Conservation (phyloP, 2,888 invertebrate genomes). For the Parelbella ahira region DNA sequence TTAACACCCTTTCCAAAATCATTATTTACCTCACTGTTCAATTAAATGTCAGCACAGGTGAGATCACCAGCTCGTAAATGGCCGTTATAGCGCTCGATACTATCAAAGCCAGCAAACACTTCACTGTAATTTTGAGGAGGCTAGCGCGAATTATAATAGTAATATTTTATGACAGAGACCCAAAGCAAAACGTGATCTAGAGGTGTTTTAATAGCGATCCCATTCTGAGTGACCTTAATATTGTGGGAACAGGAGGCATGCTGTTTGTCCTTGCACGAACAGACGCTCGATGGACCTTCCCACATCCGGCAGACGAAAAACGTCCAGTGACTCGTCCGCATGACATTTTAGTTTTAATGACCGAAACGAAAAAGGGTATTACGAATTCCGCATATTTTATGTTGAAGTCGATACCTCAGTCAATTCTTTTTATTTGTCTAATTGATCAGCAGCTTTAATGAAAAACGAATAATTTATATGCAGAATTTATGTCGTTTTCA, state of each 20-base stretch:
- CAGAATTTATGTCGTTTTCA: too few species aligned
- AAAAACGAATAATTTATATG: too few species aligned
- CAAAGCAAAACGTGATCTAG: slow-evolving; percentile 32
- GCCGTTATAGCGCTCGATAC: slow-evolving; percentile 6
- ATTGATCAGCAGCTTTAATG: too few species aligned
- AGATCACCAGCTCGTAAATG: slow-evolving; percentile 23
- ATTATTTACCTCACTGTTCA: slow-evolving; percentile 21
- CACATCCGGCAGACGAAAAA: slow-evolving; percentile 51
- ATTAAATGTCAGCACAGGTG: slow-evolving; percentile 22
- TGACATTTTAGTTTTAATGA: slow-evolving; percentile 24
- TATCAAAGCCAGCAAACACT: slow-evolving; percentile 7
- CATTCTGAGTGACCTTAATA: slow-evolving; percentile 44
- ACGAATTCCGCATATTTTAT: too few species aligned
- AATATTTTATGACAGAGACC: slow-evolving; percentile 21
- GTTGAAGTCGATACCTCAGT: too few species aligned
- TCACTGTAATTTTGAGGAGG: slow-evolving; percentile 1
- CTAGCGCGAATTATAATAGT: slow-evolving; percentile 5
- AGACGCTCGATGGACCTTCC: slow-evolving; percentile 38
- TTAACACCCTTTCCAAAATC: slow-evolving; percentile 24
- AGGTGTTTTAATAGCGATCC: slow-evolving; percentile 33
- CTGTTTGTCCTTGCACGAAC: slow-evolving; percentile 52
- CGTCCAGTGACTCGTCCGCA: slow-evolving; percentile 27
- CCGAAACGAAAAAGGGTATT: too few species aligned
- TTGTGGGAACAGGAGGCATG: slow-evolving; percentile 52
- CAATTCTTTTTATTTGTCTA: too few species aligned